Conservation (phyloP, 2,113 vertebrate genomes). For the Poeciliopsis prolifica region DNA sequence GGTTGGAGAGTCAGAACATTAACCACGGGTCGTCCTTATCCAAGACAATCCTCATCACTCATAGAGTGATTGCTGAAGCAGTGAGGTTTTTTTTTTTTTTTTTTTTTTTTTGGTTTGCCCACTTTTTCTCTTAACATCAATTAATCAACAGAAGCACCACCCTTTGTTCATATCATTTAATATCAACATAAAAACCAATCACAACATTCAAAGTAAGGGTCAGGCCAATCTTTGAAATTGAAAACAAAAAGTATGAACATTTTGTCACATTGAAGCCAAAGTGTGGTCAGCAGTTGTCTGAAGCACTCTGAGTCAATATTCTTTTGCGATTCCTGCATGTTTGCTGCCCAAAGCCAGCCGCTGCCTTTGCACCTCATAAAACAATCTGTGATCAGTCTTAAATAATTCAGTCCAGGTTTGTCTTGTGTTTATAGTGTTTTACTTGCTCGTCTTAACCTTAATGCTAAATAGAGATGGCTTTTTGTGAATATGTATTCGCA, state of each 20-base stretch:
- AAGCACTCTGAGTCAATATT: no score
- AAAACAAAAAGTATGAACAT: no score
- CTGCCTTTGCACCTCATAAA: neutral
- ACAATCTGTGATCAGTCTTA: neutral
- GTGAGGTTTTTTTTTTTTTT: neutral
- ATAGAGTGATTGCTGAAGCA: neutral
- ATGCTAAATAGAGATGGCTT: neutral
- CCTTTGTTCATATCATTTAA: neutral
- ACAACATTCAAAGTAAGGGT: neutral
- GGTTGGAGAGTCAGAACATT: conserved; percentile 17
- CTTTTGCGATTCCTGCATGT: no score
- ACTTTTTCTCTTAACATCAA: neutral
- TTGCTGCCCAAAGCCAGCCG: no score
- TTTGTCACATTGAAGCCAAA: no score
- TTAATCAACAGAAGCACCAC: neutral
- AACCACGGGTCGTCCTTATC: neutral
- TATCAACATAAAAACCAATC: neutral
- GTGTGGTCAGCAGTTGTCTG: no score
- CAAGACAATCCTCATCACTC: neutral
- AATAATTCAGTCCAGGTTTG: neutral
- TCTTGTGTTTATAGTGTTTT: neutral
- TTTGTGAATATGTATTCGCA: neutral
- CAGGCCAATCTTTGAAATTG: neutral
- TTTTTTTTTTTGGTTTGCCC: neutral
- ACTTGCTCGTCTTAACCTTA: neutral